Base-by-base conservation (phyloP, 1,140 invertebrate genomes). In the Hyles euphorbiae region DNA sequence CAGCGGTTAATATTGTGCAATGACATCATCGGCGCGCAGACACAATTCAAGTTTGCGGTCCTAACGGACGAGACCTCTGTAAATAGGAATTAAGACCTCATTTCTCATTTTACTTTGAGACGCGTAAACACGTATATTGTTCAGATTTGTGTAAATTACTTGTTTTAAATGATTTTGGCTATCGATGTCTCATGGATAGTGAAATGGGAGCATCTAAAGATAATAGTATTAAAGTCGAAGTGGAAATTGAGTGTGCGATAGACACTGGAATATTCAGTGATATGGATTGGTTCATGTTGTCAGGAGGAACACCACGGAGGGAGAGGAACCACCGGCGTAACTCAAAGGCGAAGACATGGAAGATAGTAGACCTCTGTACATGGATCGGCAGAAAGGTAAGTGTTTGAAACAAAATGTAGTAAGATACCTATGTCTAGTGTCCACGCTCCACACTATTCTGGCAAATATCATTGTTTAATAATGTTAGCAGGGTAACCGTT, bases 311-410 rank as follows among this genome's bases (percentile, higher is more conserved):
- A 2, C 81, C 81, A 22, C 69, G 74, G 45, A 80, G 74, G 52
- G 82, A 85, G 12, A 78, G 69, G 53, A 68, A 56, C 34, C 50
- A 68, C 47, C 67, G 81, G 3, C 68, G 81, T 6, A 71, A 58
- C 12, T 72, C 65, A 48, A 74, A 75, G 10, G 62, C 80, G 3
- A 82, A 74, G 51, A 61, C 72, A 55, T 84, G 81, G 72, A 70
- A 56, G 49, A 70, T 88, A 48, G 68, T 85, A 47, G 84, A 86
- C 47, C 65, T 88, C 22, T 88, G 84, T 57, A 67, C 77, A 36
- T 86, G 84, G 83, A 83, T 88, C 56, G 84, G 84, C 8, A 81
- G 61, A 56, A 87, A 86, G 84, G 84, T 87, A 74, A 52, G 8
- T 52, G 7, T 48, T 48, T 48, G 5, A 48, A 48, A 40, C 4